A percentile compares a stretch with the other conserved stretches of the same genome.
Evolutionary conservation across 2,113 vertebrate species (phyloP).

Genomic region (Chrysochloris asiatica): DNA sequence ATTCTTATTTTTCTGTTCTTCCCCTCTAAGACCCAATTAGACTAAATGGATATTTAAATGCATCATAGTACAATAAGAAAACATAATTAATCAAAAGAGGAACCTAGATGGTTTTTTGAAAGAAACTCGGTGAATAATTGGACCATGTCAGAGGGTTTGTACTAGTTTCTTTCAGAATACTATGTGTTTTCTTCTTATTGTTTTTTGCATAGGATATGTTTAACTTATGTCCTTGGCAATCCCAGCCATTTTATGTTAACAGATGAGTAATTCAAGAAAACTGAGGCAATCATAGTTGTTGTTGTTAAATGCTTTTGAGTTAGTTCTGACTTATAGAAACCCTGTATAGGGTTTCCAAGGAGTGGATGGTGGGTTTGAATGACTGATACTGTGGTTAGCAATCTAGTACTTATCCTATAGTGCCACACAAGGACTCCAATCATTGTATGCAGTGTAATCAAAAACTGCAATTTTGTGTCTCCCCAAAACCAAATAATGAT

Average conservation of each 20-base stretch:
- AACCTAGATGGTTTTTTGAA: not conserved
- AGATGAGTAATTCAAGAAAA: not conserved
- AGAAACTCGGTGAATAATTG: not conserved
- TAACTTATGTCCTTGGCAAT: not conserved
- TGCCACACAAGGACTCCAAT: no score
- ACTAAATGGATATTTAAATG: not conserved
- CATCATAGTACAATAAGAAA: not conserved
- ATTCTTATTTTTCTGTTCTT: not conserved
- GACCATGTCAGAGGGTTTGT: not conserved
- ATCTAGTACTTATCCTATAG: no score
- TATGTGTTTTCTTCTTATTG: not conserved
- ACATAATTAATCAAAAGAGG: not conserved
- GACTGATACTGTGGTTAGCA: no score
- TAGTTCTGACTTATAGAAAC: no score
- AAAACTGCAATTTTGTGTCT: not conserved
- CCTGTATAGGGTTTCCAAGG: no score
- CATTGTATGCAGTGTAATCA: not conserved
- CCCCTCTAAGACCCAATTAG: not conserved
- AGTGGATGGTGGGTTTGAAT: no score
- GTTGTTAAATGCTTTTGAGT: no score
- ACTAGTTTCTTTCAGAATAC: constrained; percentile 6
- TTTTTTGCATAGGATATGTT: not conserved
- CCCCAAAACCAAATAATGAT: not conserved
- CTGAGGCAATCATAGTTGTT: not conserved
- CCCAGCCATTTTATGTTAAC: not conserved